Base-by-base conservation (phyloP, 2,888 invertebrate species). In the Drosophila yooni region DNA sequence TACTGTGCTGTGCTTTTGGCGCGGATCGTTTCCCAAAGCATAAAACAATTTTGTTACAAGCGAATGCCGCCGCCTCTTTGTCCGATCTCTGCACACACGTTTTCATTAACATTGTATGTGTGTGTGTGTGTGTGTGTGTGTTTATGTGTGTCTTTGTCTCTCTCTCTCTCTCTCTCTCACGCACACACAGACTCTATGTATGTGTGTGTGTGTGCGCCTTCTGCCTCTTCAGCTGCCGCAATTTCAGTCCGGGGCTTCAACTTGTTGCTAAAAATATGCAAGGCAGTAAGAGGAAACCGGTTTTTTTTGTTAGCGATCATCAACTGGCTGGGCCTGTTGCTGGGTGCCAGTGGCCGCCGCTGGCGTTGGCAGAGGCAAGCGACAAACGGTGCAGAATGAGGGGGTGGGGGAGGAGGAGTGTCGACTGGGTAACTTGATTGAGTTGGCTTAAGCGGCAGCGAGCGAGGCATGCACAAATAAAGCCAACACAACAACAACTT, bases 251-350 rank as follows among this genome's bases (percentile, higher is more conserved):
- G 62, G 46, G 34, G 59, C 74, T 86, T 88, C 84, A 86, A 88
- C 84, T 86, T 85, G 84, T 85, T 85, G 88, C 84, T 85, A 88
- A 86, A 85, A 88, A 88, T 85, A 85, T 88, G 86, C 86, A 88
- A 85, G 84, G 62, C 86, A 86, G 88, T 85, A 83, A 86, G 69
- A 67, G 85, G 78, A 88, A 88, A 88, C 84, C 84, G 88, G 84
- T 85, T 88, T 64, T 59, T 63, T 57, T 43, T 88, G 62, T 60
- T 27, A 64, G 56, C 67, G 79, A 79, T 75, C 61, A 52, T 63
- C 73, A 83, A 81, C 67, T 79, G 60, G 73, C 70, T 79, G 68
- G 69, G 76, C 78, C 77, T 85, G 88, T 83, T 85, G 84, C 88
- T 85, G 84, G 83, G 84, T 86, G 84, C 83, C 86, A 77, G 65